These are phyloP conservation scores for Molossus molossus DNA, from an alignment of 2,797 vertebrate genomes.

Conservation along the genomic window DNA sequence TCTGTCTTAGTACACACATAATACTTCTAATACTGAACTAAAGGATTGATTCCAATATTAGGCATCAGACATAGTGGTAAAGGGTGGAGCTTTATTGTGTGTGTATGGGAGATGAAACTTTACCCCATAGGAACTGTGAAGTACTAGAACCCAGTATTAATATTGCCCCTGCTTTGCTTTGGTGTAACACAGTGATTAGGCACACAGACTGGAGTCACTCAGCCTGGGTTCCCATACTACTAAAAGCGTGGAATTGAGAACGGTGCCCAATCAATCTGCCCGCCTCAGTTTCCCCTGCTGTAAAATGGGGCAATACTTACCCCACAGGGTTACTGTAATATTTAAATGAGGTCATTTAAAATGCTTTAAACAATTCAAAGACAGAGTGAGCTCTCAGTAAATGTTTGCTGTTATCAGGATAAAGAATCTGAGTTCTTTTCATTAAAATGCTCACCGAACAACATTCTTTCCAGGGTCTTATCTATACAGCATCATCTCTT, in stretches of 20 bases:
- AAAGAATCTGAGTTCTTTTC: constrained; percentile 40
- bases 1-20: background rate
- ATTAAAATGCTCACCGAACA: background rate
- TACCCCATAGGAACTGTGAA: background rate
- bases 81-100: background rate
- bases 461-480: constrained; percentile 51
- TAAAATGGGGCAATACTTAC: constrained; percentile 11
- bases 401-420: background rate
- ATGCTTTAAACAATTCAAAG: background rate
- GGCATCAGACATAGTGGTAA: background rate
- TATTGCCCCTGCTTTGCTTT: background rate
- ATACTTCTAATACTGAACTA: constrained; percentile 42
- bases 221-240: background rate
- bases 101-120: background rate
- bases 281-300: constrained; percentile 17
- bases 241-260: background rate
- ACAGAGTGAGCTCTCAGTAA: background rate
- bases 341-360: background rate
- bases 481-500: background rate
- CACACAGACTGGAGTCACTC: background rate
- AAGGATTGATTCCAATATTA: background rate
- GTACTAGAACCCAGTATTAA: background rate
- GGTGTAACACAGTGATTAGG: background rate
- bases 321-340: background rate
- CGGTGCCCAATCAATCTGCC: background rate